A percentile compares a stretch with the other conserved stretches of the same genome.
phyloP scores from a whole-genome alignment of 2,797 vertebrate genomes.

The Pseudochirops cupreus region DNA sequence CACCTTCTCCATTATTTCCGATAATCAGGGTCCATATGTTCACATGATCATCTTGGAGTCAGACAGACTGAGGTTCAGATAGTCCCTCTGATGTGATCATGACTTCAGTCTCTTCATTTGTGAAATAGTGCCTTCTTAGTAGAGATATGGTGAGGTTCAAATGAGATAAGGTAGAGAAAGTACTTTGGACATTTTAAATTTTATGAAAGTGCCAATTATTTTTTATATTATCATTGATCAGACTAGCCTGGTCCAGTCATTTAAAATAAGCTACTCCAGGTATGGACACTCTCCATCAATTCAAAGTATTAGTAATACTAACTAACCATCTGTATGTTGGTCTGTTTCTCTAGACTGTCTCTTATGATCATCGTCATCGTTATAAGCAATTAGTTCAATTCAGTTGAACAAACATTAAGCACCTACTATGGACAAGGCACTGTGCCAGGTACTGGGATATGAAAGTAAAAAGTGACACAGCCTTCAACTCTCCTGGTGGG shows the following conservation, averaged over 20 bases:
- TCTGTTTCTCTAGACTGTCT: background rate
- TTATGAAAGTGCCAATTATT: background rate
- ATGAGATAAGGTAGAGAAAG: background rate
- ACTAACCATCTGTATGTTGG: background rate
- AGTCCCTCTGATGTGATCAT: background rate
- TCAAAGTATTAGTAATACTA: background rate
- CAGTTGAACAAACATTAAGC: background rate
- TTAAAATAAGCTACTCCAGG: background rate
- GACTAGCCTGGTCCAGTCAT: background rate
- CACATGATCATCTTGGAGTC: background rate
- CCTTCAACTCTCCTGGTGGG: background rate
- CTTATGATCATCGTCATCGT: background rate
- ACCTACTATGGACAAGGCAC: background rate
- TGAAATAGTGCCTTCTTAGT: background rate
- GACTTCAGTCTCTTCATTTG: background rate
- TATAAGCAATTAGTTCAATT: background rate
- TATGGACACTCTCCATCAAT: background rate
- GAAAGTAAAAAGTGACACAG: background rate
- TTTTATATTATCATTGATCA: background rate
- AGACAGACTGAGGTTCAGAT: background rate
- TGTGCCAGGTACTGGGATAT: background rate
- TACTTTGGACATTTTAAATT: background rate
- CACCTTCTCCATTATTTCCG: slow-evolving; percentile 14
- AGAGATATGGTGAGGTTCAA: background rate
- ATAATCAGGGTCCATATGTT: background rate